Evolutionary conservation across 2,888 invertebrate genomes (phyloP), one percentile per base, ranked within the genome.

Genomic region (Trissoscelio sp.): DNA sequence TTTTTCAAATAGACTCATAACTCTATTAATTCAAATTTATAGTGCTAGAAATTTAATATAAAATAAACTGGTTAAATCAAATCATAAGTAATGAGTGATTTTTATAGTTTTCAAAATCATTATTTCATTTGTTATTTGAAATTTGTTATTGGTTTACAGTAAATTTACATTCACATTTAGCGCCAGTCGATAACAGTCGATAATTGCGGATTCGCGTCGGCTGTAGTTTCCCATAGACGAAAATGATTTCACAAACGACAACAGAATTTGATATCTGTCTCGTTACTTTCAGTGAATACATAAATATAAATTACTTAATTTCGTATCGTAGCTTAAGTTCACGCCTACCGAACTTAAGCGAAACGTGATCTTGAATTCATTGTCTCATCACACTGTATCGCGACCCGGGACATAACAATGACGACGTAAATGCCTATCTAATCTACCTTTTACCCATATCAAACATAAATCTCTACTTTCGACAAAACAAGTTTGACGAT

Each of bases 301-400:
- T 88, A 87, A 88, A 88, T 88, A 88, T 86, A 87, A 87, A 88
- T 87, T 86, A 87, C 87, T 88, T 87, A 88, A 88, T 88, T 88
- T 87, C 81, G 82, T 84, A 85, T 85, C 85, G 85, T 62, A 83
- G 82, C 83, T 84, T 84, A 86, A 86, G 85, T 86, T 87, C 81
- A 84, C 84, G 85, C 84, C 85, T 86, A 85, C 83, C 82, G 81
- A 60, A 84, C 37, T 67, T 78, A 69, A 80, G 80, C 78, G 86
- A 85, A 86, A 87, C 87, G 87, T 88, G 88, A 88, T 88, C 87
- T 87, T 87, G 87, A 87, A 88, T 88, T 88, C 88, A 87, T 88
- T 88, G 87, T 87, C 87, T 85, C 86, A 81, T 84, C 85, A 74
- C 75, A 83, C 74, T 78, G 74, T 82, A 73, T 77, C 73, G 77